These are phyloP conservation scores for Brachynemurus nebulosus DNA, from an alignment of 2,888 invertebrate genomes.

Conservation along the genomic window DNA sequence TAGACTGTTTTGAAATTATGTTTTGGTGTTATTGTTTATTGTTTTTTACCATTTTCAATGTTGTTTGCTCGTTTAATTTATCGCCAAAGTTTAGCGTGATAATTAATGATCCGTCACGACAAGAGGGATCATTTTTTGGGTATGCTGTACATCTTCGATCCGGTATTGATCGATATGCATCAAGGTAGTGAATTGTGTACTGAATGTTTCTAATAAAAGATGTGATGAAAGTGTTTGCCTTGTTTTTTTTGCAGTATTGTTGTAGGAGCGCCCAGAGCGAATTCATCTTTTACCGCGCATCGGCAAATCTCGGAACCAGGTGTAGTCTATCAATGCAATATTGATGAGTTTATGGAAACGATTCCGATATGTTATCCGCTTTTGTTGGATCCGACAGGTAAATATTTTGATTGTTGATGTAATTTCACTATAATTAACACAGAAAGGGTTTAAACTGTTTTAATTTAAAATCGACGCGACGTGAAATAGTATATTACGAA, in stretches of 20 bases:
- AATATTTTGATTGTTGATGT: too few relatives aligned
- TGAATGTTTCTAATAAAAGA: background rate
- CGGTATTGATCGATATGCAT: slow-evolving; percentile 1
- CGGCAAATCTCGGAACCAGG: slow-evolving; percentile 34
- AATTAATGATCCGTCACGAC: slow-evolving; percentile 6
- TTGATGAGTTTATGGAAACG: slow-evolving; percentile 15
- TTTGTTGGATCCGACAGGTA: slow-evolving; percentile 28
- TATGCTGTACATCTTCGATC: slow-evolving; percentile 6
- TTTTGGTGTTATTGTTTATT: too few relatives aligned
- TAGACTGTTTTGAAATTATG: too few relatives aligned
- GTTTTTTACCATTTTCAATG: background rate
- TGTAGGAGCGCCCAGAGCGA: slow-evolving; percentile 39
- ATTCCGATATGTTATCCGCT: slow-evolving; percentile 10
- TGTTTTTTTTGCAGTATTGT: slow-evolving; percentile 30
- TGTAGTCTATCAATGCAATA: slow-evolving; percentile 35
- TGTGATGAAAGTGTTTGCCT: too few relatives aligned
- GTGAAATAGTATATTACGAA: too few relatives aligned
- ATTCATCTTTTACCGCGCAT: slow-evolving; percentile 31
- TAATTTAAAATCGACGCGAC: too few relatives aligned
- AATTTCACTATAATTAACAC: too few relatives aligned
- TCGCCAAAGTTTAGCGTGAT: slow-evolving; percentile 10
- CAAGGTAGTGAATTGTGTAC: slow-evolving; percentile 7
- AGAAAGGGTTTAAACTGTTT: too few relatives aligned
- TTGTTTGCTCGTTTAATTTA: slow-evolving; percentile 10
- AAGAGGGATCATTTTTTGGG: slow-evolving; percentile 8